Evolutionary conservation across 2,797 vertebrate genomes (phyloP), one percentile per base, ranked within the genome.

Genomic region (Hypotaenidia philippensis): DNA sequence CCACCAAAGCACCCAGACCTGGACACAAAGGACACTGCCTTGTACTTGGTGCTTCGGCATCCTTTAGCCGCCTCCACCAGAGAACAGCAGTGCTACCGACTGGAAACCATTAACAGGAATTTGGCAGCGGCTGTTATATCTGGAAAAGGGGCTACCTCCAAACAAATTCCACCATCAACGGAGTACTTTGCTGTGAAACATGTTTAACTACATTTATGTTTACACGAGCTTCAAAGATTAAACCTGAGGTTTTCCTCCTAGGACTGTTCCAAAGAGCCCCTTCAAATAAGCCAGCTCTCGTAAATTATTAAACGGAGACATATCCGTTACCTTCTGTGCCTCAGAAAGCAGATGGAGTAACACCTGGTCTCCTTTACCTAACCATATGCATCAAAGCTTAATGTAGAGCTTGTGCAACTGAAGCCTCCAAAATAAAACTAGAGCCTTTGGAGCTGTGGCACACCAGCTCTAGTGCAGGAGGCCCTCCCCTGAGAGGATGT

Each of bases 251-350:
- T 75, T 31, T 88, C 76, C 85, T 72, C 65, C 65, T 60, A 90
- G 79, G 56, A 47, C 89, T 57, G 55, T 16, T 83, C 56, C 59
- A 59, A 74, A 68, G 82, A 16, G 14, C 32, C 59, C 84, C 72
- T 83, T 81, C 93, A 69, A 87, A 79, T 77, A 80, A 68, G 69
- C 74, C 25, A 83, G 71, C 56, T 83, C 69, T 50, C 34, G 11
- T 94, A 65, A 84, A 96, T 80, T 95, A 97, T 96, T 93, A 61
- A 94, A 11, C 2, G 38, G 66, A 60, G 49, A 70, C 66, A 25
- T 95, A 87, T 94, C 94, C 84, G 53, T 96, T 95, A 96, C 91
- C 79, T 94, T 31, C 79, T 13, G 26, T 31, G 2, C 17, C 83
- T 63, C 52, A 66, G 49, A 36, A 53, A 60, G 77, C 82, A 94